Evolutionary conservation across 2,113 vertebrate genomes (phyloP).

Genomic region (Hippocampus zosterae): DNA sequence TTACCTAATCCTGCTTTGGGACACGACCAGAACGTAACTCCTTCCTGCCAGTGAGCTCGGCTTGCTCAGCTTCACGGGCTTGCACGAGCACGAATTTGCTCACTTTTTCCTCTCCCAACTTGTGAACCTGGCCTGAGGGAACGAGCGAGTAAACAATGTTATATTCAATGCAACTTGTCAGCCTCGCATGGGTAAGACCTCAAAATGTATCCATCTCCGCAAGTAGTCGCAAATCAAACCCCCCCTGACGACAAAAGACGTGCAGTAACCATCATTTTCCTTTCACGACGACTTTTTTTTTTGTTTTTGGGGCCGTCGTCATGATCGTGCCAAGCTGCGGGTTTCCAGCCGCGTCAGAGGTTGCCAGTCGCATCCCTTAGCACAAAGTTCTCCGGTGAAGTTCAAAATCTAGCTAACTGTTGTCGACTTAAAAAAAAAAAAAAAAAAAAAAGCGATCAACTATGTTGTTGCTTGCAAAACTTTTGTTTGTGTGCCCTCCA

Average conservation of each 20-base stretch:
- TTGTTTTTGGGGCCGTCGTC: no score
- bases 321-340: no score
- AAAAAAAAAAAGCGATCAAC: slow-evolving; percentile 16
- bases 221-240: no score
- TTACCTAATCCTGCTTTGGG: slow-evolving; percentile 52
- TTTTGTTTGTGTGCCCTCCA: slow-evolving; percentile 41
- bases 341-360: no score
- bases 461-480: slow-evolving; percentile 16
- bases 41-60: slow-evolving; percentile 38
- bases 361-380: not conserved
- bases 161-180: not conserved
- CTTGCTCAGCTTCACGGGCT: slow-evolving; percentile 18
- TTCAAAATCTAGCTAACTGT: slow-evolving; percentile 21
- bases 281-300: no score
- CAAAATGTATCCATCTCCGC: no score
- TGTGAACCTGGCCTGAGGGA: slow-evolving; percentile 22
- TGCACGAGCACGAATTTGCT: not conserved
- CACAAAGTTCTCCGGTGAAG: slow-evolving; percentile 1
- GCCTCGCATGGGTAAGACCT: no score
- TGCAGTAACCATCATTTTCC: no score
- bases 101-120: not conserved
- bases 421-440: slow-evolving; percentile 21
- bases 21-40: slow-evolving; percentile 49
- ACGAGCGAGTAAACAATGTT: not conserved
- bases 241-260: no score